Percentiles rank a stretch among this genome's conserved stretches.
phyloP scores from a whole-genome alignment of 2,113 vertebrate genomes.

The Microcebus jonahi region DNA sequence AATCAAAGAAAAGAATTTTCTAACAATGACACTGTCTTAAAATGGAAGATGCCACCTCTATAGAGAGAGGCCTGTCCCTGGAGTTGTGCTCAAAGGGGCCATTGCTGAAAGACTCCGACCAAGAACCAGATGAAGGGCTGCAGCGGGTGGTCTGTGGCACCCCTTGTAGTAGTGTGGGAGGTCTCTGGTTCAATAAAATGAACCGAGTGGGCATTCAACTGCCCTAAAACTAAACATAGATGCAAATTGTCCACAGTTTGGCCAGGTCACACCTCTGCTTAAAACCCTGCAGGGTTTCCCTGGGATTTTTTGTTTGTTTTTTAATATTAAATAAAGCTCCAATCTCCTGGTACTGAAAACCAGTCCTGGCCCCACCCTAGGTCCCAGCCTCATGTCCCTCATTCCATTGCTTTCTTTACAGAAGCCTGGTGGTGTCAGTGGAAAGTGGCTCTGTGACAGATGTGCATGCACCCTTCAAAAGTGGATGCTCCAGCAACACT shows the following conservation, averaged over 20 bases:
- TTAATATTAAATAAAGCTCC: background rate
- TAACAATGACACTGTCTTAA: background rate
- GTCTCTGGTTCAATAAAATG: background rate
- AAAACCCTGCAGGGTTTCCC: background rate
- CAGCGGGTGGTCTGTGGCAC: background rate
- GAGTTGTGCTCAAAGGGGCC: background rate
- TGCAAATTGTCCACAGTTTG: background rate
- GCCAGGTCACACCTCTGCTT: background rate
- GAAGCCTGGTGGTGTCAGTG: constrained; percentile 88
- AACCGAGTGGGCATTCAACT: background rate
- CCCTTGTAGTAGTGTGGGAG: background rate
- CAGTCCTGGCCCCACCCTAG: background rate
- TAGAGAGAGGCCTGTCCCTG: background rate
- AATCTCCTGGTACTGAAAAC: background rate
- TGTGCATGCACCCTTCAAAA: background rate
- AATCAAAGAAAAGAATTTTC: background rate
- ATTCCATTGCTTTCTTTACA: background rate
- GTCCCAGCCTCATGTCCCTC: background rate
- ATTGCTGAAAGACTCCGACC: background rate
- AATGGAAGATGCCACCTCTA: background rate
- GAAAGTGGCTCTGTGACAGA: constrained; percentile 90
- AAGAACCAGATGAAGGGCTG: background rate
- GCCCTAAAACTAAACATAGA: background rate
- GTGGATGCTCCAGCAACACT: background rate
- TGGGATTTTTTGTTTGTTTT: background rate